Base-by-base conservation (phyloP, 2,797 vertebrate genomes). In the Myotis myotis region DNA sequence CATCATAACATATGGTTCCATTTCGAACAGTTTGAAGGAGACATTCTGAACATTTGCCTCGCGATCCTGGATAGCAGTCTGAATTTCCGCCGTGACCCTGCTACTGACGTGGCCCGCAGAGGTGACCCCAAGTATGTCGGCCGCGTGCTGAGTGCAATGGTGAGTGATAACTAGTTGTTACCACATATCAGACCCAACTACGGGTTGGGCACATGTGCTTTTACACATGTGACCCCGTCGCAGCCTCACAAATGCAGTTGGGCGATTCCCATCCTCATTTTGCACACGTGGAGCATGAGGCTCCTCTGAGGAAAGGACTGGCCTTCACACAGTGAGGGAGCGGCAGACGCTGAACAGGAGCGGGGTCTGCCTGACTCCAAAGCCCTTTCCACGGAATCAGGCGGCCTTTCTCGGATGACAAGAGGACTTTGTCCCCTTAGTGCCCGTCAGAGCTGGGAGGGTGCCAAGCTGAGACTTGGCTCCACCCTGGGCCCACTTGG, bases 81-180 rank as follows among this genome's bases (percentile, higher is more conserved):
- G 7, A 98, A 97, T 89, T 96, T 97, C 93, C 98, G 97, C 5
- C 98, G 98, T 57, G 98, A 98, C 80, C 93, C 98, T 2, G 5
- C 36, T 38, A 97, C 97, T 0, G 98, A 99, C 0, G 95, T 97
- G 3, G 97, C 98, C 44, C 97, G 72, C 86, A 97, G 98, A 64
- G 95, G 97, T 0, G 98, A 98, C 72, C 98, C 98, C 93, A 97
- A 91, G 91, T 98, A 99, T 0, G 12, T 99, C 55, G 97, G 98
- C 44, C 98, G 98, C 0, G 98, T 99, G 60, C 96, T 99, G 93
- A 98, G 98, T 6, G 98, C 98, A 38, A 98, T 99, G 98, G 98
- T 99, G 96, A 98, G 98, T 83, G 38, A 51, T 0, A 47, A 85
- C 41, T 15, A 4, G 16, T 28, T 11, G 72, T 66, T 44, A 19